Percentiles rank a stretch among this genome's conserved stretches.
phyloP scores from a whole-genome alignment of 2,888 invertebrate genomes.

The Ctenicera cuprea region DNA sequence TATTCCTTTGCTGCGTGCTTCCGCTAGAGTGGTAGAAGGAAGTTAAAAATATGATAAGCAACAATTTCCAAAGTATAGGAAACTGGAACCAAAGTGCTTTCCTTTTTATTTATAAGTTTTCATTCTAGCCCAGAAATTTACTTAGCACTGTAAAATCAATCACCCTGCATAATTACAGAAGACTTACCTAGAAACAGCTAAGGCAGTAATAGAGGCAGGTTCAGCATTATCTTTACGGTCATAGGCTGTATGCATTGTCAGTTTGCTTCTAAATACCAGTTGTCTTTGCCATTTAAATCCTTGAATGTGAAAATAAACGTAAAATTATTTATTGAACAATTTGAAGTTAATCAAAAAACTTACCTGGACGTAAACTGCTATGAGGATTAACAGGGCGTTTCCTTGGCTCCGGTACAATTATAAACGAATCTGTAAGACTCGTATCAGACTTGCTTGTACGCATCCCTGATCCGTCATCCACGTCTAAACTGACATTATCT shows the following conservation, averaged over 20 bases:
- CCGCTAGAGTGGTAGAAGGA: too few relatives aligned
- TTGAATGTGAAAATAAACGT: conserved; percentile 63
- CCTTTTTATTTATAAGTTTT: too few relatives aligned
- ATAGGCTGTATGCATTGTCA: conserved; percentile 98
- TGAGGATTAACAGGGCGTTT: conserved; percentile 71
- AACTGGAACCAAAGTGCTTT: too few relatives aligned
- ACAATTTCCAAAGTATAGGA: too few relatives aligned
- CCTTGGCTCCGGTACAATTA: conserved; percentile 81
- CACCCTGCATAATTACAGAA: too few relatives aligned
- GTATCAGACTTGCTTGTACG: conserved; percentile 93
- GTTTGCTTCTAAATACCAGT: conserved; percentile 92
- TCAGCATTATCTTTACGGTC: conserved; percentile 97
- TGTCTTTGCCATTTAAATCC: conserved; percentile 94
- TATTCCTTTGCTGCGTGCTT: too few relatives aligned
- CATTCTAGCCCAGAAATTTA: too few relatives aligned
- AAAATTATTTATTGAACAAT: not conserved
- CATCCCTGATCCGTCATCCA: conserved; percentile 74
- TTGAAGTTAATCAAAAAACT: conserved; percentile 1
- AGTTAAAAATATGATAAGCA: too few relatives aligned
- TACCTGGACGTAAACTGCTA: conserved; percentile 69
- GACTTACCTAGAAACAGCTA: conserved; percentile 90
- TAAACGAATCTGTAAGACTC: conserved; percentile 93
- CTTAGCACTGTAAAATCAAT: too few relatives aligned
- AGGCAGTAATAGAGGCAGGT: conserved; percentile 96
- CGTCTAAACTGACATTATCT: conserved; percentile 70